Evolutionary conservation across 2,113 vertebrate genomes (phyloP).

Genomic region (Tringa solitaria): DNA sequence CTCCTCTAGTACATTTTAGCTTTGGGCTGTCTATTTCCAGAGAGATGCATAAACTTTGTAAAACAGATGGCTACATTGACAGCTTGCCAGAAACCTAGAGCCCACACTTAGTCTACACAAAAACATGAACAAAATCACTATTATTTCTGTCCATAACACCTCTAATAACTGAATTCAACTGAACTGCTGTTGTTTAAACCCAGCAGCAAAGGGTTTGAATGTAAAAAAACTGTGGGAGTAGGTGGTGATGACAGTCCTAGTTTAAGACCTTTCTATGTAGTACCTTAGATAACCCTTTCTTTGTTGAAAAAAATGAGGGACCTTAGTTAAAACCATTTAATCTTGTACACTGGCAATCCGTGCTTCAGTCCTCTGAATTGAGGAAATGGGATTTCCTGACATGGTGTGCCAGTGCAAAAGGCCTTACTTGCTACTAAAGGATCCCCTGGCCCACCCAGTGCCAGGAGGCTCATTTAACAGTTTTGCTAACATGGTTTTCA

Average conservation of each 20-base stretch:
- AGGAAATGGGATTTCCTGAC: conserved; percentile 49
- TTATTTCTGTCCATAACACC: neutral
- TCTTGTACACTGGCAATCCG: neutral
- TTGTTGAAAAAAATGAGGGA: neutral
- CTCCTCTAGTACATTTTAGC: neutral
- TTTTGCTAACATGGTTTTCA: neutral
- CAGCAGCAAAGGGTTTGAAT: neutral
- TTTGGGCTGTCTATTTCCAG: conserved; percentile 10
- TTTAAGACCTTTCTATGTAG: neutral
- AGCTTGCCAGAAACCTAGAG: conserved; percentile 32
- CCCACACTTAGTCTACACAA: conserved; percentile 11
- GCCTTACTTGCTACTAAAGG: neutral
- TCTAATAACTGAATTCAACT: neutral
- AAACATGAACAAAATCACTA: neutral
- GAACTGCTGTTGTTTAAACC: neutral
- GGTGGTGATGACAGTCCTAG: neutral
- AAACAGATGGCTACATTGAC: conserved; percentile 34
- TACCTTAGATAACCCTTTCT: neutral
- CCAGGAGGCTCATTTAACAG: neutral
- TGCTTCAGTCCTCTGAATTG: neutral
- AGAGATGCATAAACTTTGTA: conserved; percentile 10
- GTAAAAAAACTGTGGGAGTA: neutral
- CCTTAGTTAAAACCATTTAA: neutral
- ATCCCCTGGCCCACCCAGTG: neutral
- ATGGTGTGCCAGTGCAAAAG: neutral